Evolutionary conservation across 1,140 invertebrate species (phyloP), one percentile per base, ranked within the genome.

Genomic region (Capitella teleta): DNA sequence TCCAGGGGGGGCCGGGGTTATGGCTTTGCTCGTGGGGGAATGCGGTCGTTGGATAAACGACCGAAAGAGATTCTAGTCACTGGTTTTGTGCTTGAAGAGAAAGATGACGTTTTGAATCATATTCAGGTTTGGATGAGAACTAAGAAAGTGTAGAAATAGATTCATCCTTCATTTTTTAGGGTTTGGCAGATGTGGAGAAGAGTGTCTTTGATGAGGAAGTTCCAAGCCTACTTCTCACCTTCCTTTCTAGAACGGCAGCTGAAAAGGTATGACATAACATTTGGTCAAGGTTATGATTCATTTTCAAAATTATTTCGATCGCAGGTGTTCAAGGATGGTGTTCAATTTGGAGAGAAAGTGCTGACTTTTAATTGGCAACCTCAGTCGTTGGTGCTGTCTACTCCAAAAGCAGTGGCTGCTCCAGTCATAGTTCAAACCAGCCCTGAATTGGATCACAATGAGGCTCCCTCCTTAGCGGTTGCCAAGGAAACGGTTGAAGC

Each of bases 1-100:
- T n/a, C 34, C 14, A 40, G 14, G 21, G 47, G 53, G 19, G 46
- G 47, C 25, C 36, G 51, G 18, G 53, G 54, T 5, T 24, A 49
- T 10, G 52, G 49, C 2, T 43, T 41, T 3, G 32, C 28, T 28
- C 28, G 50, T 14, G 55, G 47, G 4, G 28, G 59, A 30, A 59
- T 57, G 18, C 50, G 59, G 32, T 79, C 78, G 1, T 79, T 90
- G 8, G 87, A 90, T 73, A 82, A 87, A 59, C 72, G 87, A 52
- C 85, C 86, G 12, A 83, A 82, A 1, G 82, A 83, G 61, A 69
- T 90, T 40, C 75, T 86, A 54, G 79, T 90, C 10, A 84, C 83
- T 26, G 86, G 86, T 12, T 85, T 84, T 64, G 80, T 83, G 64
- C 72, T 72, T 38, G 80, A 83, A 50, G 83, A 85, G 54, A 79